phyloP scores from a whole-genome alignment of 2,888 invertebrate species.

The Mythimna loreyi region DNA sequence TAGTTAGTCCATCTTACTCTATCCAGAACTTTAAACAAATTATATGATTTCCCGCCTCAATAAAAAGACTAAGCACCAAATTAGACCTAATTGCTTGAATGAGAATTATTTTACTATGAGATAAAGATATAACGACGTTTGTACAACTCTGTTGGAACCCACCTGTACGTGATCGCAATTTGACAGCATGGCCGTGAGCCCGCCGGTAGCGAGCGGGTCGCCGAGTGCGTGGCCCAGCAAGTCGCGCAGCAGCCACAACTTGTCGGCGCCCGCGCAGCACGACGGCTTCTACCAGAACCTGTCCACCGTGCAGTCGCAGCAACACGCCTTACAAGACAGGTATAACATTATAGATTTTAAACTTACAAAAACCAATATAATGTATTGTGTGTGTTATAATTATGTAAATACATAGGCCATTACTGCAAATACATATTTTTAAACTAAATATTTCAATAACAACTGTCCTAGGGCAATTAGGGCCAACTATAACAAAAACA shows the following conservation, averaged over 20 bases:
- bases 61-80: too few species aligned
- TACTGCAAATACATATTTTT: too few species aligned
- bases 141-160: background rate
- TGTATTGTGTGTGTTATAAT: too few species aligned
- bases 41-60: too few species aligned
- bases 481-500: too few species aligned
- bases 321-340: slow-evolving; percentile 81
- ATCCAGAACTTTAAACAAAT: too few species aligned
- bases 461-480: too few species aligned
- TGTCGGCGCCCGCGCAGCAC: slow-evolving; percentile 76
- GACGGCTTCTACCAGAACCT: slow-evolving; percentile 92
- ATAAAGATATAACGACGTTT: background rate
- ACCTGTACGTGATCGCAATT: slow-evolving; percentile 1
- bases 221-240: slow-evolving; percentile 82
- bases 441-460: too few species aligned
- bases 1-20: too few species aligned
- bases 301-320: slow-evolving; percentile 88
- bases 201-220: slow-evolving; percentile 60
- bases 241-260: slow-evolving; percentile 88
- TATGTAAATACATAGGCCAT: too few species aligned
- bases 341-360: slow-evolving; percentile 32
- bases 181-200: slow-evolving; percentile 53
- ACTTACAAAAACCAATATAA: too few species aligned
- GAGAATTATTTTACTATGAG: background rate
- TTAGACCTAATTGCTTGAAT: too few species aligned